phyloP scores from a whole-genome alignment of 2,113 vertebrate species.

The Corydoras maculifer region DNA sequence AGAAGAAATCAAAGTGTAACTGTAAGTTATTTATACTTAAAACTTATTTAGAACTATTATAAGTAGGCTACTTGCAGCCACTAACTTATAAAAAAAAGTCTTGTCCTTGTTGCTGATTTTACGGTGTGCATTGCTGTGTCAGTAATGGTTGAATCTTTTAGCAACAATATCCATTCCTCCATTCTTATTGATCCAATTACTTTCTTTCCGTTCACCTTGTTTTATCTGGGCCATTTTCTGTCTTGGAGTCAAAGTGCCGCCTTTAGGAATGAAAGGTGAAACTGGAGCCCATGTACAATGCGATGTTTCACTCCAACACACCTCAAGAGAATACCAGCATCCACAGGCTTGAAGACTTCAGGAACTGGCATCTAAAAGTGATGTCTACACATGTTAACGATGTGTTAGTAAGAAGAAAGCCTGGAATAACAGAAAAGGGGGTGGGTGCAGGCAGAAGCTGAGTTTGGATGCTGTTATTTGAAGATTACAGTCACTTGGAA shows the following conservation, averaged over 20 bases:
- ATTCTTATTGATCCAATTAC: slow-evolving; percentile 36
- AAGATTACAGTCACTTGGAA: slow-evolving; percentile 50
- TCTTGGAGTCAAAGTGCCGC: slow-evolving; percentile 20
- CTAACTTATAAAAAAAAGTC: too few species aligned
- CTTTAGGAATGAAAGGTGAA: slow-evolving; percentile 7
- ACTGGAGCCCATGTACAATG: slow-evolving; percentile 45
- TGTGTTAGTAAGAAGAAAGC: slow-evolving; percentile 43
- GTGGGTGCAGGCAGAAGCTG: neutral
- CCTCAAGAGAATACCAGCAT: slow-evolving; percentile 41
- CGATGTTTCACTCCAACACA: slow-evolving; percentile 41
- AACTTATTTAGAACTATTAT: too few species aligned
- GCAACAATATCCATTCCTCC: slow-evolving; percentile 46
- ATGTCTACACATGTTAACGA: slow-evolving; percentile 52
- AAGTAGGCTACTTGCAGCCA: too few species aligned
- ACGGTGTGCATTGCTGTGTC: too few species aligned
- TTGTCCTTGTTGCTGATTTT: too few species aligned
- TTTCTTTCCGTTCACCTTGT: slow-evolving; percentile 43
- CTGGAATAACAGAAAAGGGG: slow-evolving; percentile 3
- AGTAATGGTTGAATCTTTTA: slow-evolving; percentile 1
- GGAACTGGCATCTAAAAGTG: slow-evolving; percentile 36
- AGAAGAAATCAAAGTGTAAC: too few species aligned
- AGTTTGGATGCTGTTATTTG: slow-evolving; percentile 47
- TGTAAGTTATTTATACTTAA: too few species aligned
- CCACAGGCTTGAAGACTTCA: slow-evolving; percentile 45
- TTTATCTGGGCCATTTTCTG: slow-evolving; percentile 40